A percentile compares a stretch with the other conserved stretches of the same genome.
phyloP scores from a whole-genome alignment of 2,797 vertebrate genomes.

The Benthosema pterotum region DNA sequence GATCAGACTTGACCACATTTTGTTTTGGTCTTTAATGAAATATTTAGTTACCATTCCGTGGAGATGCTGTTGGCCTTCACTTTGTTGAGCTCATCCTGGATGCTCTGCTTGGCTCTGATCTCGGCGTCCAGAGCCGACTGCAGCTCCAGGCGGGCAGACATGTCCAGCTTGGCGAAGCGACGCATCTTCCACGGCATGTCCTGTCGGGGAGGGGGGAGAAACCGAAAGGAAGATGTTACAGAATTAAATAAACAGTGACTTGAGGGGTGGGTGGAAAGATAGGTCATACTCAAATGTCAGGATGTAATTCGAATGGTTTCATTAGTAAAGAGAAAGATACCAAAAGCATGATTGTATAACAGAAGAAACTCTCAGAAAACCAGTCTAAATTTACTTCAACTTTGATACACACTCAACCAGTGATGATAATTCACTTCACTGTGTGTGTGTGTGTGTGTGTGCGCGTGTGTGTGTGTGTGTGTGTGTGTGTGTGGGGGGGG shows the following conservation, averaged over 20 bases:
- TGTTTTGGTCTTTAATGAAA: too few relatives aligned
- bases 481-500: not conserved
- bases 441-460: constrained; percentile 9
- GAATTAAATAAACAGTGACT: not conserved
- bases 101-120: constrained; percentile 96
- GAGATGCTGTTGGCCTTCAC: constrained; percentile 93
- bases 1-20: too few relatives aligned
- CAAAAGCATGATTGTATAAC: too few relatives aligned
- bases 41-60: constrained; percentile 87
- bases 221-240: not conserved
- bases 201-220: constrained; percentile 64
- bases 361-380: too few relatives aligned
- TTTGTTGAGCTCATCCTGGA: constrained; percentile 97
- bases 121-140: constrained; percentile 97
- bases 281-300: too few relatives aligned
- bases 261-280: too few relatives aligned
- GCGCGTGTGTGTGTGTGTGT: not conserved
- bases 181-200: constrained; percentile 99
- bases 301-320: too few relatives aligned
- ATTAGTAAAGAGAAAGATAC: too few relatives aligned
- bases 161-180: constrained; percentile 96
- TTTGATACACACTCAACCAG: too few relatives aligned
- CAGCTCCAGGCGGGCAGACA: constrained; percentile 96
- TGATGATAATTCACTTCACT: not conserved
- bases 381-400: too few relatives aligned